Conservation (phyloP, 2,113 vertebrate genomes). For the Carassius auratus region DNA sequence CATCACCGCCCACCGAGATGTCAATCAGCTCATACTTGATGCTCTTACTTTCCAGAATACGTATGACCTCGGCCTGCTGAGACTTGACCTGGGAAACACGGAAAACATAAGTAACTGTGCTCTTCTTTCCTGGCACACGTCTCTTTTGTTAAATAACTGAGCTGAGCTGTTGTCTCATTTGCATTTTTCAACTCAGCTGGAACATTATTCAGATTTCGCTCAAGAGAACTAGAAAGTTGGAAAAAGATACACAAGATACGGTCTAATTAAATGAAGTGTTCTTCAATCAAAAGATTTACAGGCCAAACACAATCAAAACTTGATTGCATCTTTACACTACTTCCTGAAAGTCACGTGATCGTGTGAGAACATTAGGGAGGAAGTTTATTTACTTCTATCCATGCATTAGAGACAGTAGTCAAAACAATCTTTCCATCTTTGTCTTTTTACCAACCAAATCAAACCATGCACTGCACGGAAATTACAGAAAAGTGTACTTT, state of each 20-base stretch:
- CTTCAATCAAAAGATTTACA: not conserved
- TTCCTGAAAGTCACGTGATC: not conserved
- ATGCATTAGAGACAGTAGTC: not conserved
- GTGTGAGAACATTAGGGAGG: not conserved
- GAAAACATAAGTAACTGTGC: not conserved
- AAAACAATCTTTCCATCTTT: not conserved
- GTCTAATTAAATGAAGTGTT: not conserved
- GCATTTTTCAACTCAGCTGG: not conserved
- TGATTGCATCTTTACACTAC: not conserved
- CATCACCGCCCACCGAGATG: constrained; percentile 86
- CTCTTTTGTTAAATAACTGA: constrained; percentile 9
- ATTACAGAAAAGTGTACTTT: not conserved
- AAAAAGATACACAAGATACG: not conserved
- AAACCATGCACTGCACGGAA: not conserved
- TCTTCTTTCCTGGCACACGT: not conserved
- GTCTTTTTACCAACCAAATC: not conserved
- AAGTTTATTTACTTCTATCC: not conserved
- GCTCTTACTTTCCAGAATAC: constrained; percentile 91
- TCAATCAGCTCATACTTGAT: constrained; percentile 91
- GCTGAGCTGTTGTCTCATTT: not conserved
- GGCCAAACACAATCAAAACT: not conserved
- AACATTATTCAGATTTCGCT: not conserved
- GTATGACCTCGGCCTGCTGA: constrained; percentile 89
- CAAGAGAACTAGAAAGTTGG: not conserved
- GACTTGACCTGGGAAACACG: constrained; percentile 86